Percentiles rank a stretch among this genome's conserved stretches.
Evolutionary conservation across 1,140 invertebrate genomes (phyloP).

Genomic region (Phthorimaea operculella): DNA sequence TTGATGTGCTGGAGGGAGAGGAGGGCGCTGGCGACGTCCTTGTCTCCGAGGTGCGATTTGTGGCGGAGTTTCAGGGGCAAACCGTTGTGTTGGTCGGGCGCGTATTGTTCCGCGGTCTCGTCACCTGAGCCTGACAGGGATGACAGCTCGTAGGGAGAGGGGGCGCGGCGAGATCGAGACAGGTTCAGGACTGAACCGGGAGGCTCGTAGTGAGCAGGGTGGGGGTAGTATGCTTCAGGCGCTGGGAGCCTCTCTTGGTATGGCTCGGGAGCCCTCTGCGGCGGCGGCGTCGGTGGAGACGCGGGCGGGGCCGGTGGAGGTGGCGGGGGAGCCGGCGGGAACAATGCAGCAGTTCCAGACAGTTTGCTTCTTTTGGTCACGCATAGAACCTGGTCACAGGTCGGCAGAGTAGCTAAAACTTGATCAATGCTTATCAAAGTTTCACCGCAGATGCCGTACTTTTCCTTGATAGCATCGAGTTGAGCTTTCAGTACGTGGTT

Average conservation of each 20-base stretch:
- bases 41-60: slow-evolving; percentile 90
- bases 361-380: slow-evolving; percentile 84
- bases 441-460: slow-evolving; percentile 91
- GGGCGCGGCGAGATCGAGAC: slow-evolving; percentile 68
- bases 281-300: slow-evolving; percentile 68
- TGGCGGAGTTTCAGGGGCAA: slow-evolving; percentile 91
- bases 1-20: slow-evolving; percentile 84
- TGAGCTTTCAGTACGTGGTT: slow-evolving; percentile 94
- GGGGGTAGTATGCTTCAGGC: slow-evolving; percentile 56
- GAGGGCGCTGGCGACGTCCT: slow-evolving; percentile 83
- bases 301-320: slow-evolving; percentile 75
- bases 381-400: slow-evolving; percentile 84
- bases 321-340: slow-evolving; percentile 72
- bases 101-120: slow-evolving; percentile 69
- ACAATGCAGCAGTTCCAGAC: slow-evolving; percentile 66
- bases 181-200: slow-evolving; percentile 76
- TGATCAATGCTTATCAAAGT: slow-evolving; percentile 87
- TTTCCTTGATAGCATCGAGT: slow-evolving; percentile 91
- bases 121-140: slow-evolving; percentile 78
- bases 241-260: slow-evolving; percentile 64
- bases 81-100: slow-evolving; percentile 53
- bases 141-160: slow-evolving; percentile 76
- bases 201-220: slow-evolving; percentile 64
- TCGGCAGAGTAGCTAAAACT: slow-evolving; percentile 84
- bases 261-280: slow-evolving; percentile 65